Evolutionary conservation across 1,140 invertebrate genomes (phyloP).

Genomic region (Sinonovacula constricta): DNA sequence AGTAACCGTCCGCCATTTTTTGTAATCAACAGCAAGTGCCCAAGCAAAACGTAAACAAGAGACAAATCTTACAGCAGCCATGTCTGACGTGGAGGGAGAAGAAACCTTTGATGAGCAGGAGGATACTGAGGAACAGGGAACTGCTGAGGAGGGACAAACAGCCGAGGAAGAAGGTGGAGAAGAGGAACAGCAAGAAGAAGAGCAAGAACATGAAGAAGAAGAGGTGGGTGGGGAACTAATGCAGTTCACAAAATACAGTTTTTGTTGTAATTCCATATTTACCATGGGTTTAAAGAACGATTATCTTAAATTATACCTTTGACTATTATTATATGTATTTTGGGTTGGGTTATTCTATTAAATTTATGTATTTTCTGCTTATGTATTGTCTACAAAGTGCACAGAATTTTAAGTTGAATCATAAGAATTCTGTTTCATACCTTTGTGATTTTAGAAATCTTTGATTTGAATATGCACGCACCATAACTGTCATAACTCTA

Average conservation of each 20-base stretch:
- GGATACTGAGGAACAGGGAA: slow-evolving; percentile 62
- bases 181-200: slow-evolving; percentile 59
- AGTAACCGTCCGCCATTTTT: slow-evolving; percentile 70
- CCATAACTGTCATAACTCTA: too few species aligned
- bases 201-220: slow-evolving; percentile 67
- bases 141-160: slow-evolving; percentile 54
- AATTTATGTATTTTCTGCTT: too few species aligned
- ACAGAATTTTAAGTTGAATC: too few species aligned
- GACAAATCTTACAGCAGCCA: too few species aligned
- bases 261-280: too few species aligned
- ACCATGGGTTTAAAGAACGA: not conserved
- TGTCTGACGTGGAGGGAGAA: slow-evolving; percentile 54
- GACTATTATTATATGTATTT: not conserved
- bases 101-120: slow-evolving; percentile 54
- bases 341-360: too few species aligned
- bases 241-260: too few species aligned
- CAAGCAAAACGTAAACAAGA: slow-evolving; percentile 3
- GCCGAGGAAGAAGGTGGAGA: slow-evolving; percentile 52
- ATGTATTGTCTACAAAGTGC: too few species aligned
- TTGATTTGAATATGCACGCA: too few species aligned
- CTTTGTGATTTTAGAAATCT: too few species aligned
- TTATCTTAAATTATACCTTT: not conserved
- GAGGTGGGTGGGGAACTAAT: slow-evolving; percentile 55
- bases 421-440: too few species aligned
- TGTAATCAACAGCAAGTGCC: slow-evolving; percentile 61